Evolutionary conservation across 2,888 invertebrate species (phyloP), one percentile per base, ranked within the genome.

Genomic region (Pinctada fucata): DNA sequence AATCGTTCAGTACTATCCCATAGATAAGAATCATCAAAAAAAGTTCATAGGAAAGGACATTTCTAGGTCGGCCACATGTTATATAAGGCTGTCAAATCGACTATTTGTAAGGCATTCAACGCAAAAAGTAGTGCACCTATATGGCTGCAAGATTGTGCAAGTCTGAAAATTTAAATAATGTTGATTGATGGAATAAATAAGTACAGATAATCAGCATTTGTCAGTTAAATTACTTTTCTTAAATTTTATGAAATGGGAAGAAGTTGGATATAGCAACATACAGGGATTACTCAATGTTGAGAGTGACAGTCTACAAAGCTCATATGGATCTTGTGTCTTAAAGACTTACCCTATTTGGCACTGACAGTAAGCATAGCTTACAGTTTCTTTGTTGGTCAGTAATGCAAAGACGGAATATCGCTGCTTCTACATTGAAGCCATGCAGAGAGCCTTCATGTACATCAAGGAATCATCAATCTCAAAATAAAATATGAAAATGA

Each of bases 351-450:
- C 65, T 65, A 65, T 65, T n/a, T 2, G 5, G n/a, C 65, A 65
- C n/a, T 65, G n/a, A 31, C 65, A 65, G 65, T 13, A 65, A 4
- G 65, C 65, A 65, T 10, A 65, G n/a, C 65, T 65, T n/a, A 65
- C 4, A 16, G n/a, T 4, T 31, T 65, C 65, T 65, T 31, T 31
- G 31, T 13, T 16, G 5, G n/a, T 65, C 5, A 5, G 31, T 16
- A 2, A 65, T 31, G 5, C n/a, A 13, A 13, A 65, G 16, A 65
- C 65, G n/a, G n/a, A 13, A 13, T 65, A 13, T 13, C 4, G 5
- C 65, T 65, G 5, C n/a, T 65, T 65, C 65, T 10, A 2, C n/a
- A 13, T 4, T 65, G 65, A 65, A 31, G 65, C 65, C 8, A 65
- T 65, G 65, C 65, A 65, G 65, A 10, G 5, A 13, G 65, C 65